Evolutionary conservation across 2,888 invertebrate species (phyloP), one percentile per base, ranked within the genome.

Genomic region (Erebia palarica): DNA sequence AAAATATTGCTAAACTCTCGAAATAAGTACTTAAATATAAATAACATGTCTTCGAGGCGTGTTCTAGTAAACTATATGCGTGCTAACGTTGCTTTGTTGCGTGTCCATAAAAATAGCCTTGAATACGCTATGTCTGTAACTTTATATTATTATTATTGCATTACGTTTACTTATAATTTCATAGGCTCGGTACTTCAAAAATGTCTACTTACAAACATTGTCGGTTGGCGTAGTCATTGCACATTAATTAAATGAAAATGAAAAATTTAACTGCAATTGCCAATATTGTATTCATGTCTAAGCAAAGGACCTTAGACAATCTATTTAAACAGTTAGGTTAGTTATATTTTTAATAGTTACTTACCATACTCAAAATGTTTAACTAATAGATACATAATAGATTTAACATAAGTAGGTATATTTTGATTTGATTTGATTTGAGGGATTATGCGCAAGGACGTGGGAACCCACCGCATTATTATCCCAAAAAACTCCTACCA

Each of bases 1-100:
- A 18, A 72, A 68, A 68, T 68, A 49, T 60, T 68, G 53, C 71
- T 68, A 65, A 63, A 67, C 58, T 67, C 44, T 64, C 44, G 14
- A 68, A 68, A 71, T 65, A 60, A 16, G 61, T 53, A 65, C 59
- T 59, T 59, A 67, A 13, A 9, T 59, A 42, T 60, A 7, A 36
- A 36, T 36, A 36, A 36, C 7, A 65, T 65, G 44, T 44, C 21
- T 65, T 58, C 14, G 18, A 63, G 66, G 61, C 51, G 69, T 67
- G 70, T 61, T 51, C 51, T 18, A 44, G 51, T 64, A 51, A 68
- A 53, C 58, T 58, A 42, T 18, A 53, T 57, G 51, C 18, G 11
- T 27, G 7, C 14, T 47, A 11, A 42, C 60, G 21, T 60, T 5
- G 53, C 42, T 68, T 42, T 61, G 47, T 55, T 63, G 47, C 3